These are phyloP conservation scores for Oncorhynchus tshawytscha DNA, from an alignment of 2,113 vertebrate genomes.

Conservation along the genomic window DNA sequence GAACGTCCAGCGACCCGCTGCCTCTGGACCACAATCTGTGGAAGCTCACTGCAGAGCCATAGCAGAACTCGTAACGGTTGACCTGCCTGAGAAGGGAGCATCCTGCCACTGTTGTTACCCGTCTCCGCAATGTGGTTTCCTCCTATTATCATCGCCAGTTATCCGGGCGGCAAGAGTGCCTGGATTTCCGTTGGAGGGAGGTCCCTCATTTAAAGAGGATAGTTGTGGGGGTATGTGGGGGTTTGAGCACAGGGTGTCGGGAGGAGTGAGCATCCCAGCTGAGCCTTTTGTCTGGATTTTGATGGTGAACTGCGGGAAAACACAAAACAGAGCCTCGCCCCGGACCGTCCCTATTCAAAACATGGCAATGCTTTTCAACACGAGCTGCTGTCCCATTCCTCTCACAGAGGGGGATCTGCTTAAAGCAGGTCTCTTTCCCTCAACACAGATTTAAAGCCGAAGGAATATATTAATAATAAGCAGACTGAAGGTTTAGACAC, in stretches of 20 bases:
- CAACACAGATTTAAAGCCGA: background rate
- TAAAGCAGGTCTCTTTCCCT: background rate
- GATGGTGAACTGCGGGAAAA: background rate
- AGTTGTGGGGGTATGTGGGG: background rate
- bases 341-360: conserved; percentile 4
- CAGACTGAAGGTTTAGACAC: conserved; percentile 9
- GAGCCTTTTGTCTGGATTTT: conserved; percentile 3
- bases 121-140: background rate
- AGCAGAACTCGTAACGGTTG: no score
- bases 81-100: no score
- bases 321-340: background rate
- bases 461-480: conserved; percentile 15
- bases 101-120: background rate
- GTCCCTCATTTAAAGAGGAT: background rate
- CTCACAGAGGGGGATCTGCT: conserved; percentile 4
- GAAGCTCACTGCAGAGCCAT: no score
- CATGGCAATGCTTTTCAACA: conserved; percentile 4
- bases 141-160: background rate
- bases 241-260: background rate
- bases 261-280: background rate
- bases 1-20: background rate
- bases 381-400: conserved; percentile 13
- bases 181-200: background rate
- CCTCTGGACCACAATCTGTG: no score
- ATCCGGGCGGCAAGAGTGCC: background rate